Base-by-base conservation (phyloP, 2,797 vertebrate species). In the Morelia viridis region DNA sequence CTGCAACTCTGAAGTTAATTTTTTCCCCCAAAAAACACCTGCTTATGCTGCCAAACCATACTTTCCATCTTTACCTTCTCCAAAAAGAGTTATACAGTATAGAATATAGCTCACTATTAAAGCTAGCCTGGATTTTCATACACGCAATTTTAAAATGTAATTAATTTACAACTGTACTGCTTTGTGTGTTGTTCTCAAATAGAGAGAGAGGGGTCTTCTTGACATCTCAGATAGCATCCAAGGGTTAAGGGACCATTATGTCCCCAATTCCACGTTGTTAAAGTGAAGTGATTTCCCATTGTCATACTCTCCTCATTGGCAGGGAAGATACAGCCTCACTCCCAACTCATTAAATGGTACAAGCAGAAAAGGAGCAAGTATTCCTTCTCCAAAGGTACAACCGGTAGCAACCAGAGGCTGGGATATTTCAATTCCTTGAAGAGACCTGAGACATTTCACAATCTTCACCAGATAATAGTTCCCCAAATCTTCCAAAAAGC, bases 61-160 rank as follows among this genome's bases (percentile, higher is more conserved):
- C 50, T 88, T 65, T 88, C 56, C 68, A 89, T 26, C 68, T 76
- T 35, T 89, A 89, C 15, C 31, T 89, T 68, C 68, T 89, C 68
- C 50, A 22, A 68, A 57, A 71, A 35, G 41, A 89, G 85, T 24
- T 13, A 41, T 53, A 53, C 28, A 28, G n/a, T 53, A 53, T 8
- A 53, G 6, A 53, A 53, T 53, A 53, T 53, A 53, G 50, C 6
- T 53, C 50, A 53, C 50, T 53, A 80, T 35, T 80, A 46, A 80
- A 80, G 71, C 19, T 76, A 76, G 41, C 71, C 35, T 22, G 3
- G 17, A 22, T 41, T 76, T 76, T 76, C 71, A 56, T 17, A 53
- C 26, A 85, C 6, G 13, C 28, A 56, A 26, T 17, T 31, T 26
- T 8, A 28, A 35, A 60, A 28, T 8, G n/a, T 53, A 50, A 41